Base-by-base conservation (phyloP, 2,797 vertebrate species). In the Parauchenoglanis ngamensis region DNA sequence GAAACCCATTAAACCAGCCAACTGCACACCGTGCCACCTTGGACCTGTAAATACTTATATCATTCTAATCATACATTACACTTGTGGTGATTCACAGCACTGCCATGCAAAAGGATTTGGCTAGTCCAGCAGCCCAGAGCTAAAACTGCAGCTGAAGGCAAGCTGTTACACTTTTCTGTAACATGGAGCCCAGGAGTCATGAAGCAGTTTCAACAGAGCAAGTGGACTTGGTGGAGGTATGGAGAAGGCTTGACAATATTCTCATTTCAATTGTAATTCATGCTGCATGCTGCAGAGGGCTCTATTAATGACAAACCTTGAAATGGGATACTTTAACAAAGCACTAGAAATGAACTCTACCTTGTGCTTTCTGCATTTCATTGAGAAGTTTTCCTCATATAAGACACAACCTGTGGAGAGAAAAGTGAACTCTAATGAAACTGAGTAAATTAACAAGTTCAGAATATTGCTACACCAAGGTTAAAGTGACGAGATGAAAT, bases 321-420 rank as follows among this genome's bases (percentile, higher is more conserved):
- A 56, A 72, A 31, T 40, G 49, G 44, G 35, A 12, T 21, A 68
- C 7, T 49, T 35, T 83, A 40, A 40, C 46, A 8, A 25, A 57
- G 31, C 83, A 21, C 17, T 31, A 23, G 35, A 83, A 67, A 68
- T 46, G 1, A 65, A 86, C 28, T 91, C 91, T 93, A 96, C 96
- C 95, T 95, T 96, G 94, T 96, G 96, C 94, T 95, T 96, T 89
- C 91, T 95, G 93, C 96, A 96, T 92, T 95, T 96, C 94, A 96
- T 96, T 89, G 96, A 96, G 93, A 96, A 95, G 75, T 96, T 96
- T 2, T 96, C 95, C 88, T 96, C 95, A 25, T 95, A 92, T 81
- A 96, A 95, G 1, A 95, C 92, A 75, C 96, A 96, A 87, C 94
- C 96, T 96, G 93, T 7, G 3, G 76, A 89, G 84, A 91, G 44